Evolutionary conservation across 2,113 vertebrate genomes (phyloP).

Genomic region (Penelope pileata): DNA sequence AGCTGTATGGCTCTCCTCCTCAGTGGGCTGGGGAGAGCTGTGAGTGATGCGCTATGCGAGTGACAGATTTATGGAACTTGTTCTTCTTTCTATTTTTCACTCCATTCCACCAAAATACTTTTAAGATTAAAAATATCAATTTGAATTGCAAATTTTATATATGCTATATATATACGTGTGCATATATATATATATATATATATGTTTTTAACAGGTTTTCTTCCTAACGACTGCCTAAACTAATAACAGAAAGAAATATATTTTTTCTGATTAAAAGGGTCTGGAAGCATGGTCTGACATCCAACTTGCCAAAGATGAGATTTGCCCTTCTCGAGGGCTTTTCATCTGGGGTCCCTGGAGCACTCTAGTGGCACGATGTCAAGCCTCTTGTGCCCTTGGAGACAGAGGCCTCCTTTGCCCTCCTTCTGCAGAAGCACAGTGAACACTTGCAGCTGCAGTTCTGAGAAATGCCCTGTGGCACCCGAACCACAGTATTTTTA

Average conservation of each 20-base stretch:
- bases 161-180: constrained; percentile 9
- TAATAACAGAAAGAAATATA: constrained; percentile 50
- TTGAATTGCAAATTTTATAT: constrained; percentile 71
- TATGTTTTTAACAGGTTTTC: constrained; percentile 26
- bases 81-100: constrained; percentile 59
- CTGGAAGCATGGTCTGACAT: not conserved
- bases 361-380: not conserved
- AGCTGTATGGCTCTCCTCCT: constrained; percentile 68
- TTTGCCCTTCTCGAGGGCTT: not conserved
- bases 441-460: not conserved
- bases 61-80: constrained; percentile 54
- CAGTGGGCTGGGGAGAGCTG: constrained; percentile 54
- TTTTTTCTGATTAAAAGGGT: constrained; percentile 5
- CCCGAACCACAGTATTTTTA: not conserved
- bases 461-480: not conserved
- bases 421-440: not conserved
- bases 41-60: constrained; percentile 59
- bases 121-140: constrained; percentile 71
- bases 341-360: not conserved
- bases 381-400: not conserved
- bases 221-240: constrained; percentile 46
- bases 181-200: not conserved
- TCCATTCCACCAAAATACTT: constrained; percentile 66
- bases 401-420: not conserved
- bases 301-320: not conserved